Evolutionary conservation across 2,888 invertebrate genomes (phyloP).

Genomic region (Spatulosminthurus flaviceps): DNA sequence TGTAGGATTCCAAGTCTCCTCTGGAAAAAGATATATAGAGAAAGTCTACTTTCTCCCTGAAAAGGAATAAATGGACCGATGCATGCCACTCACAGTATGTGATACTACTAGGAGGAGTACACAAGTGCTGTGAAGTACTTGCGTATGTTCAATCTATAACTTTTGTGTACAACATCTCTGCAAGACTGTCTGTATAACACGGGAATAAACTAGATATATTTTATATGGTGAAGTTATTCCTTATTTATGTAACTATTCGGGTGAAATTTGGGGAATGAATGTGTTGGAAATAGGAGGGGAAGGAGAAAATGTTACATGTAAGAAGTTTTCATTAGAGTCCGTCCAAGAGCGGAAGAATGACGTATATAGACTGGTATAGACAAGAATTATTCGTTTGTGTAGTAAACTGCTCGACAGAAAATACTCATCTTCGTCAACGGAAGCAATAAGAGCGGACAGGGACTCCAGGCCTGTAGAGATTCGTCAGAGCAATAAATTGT

Average conservation of each 20-base stretch:
- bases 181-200: too few relatives aligned
- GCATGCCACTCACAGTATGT: not conserved
- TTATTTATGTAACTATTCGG: not conserved
- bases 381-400: slow-evolving; percentile 13
- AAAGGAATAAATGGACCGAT: not conserved
- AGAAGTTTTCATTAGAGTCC: slow-evolving; percentile 29
- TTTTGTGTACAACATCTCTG: too few relatives aligned
- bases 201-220: too few relatives aligned
- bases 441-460: slow-evolving; percentile 5
- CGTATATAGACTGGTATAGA: not conserved
- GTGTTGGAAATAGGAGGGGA: not conserved
- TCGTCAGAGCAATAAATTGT: slow-evolving; percentile 32
- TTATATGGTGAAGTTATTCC: too few relatives aligned
- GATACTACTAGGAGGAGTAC: too few relatives aligned
- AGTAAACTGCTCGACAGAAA: slow-evolving; percentile 14
- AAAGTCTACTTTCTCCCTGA: not conserved
- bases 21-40: too few relatives aligned
- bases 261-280: not conserved
- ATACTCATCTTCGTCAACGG: slow-evolving; percentile 27
- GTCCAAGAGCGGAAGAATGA: too few relatives aligned
- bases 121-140: too few relatives aligned
- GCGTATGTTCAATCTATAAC: too few relatives aligned
- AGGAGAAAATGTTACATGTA: slow-evolving; percentile 15
- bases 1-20: too few relatives aligned
- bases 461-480: slow-evolving; percentile 1